phyloP scores from a whole-genome alignment of 2,113 vertebrate species.

The Euleptes europaea region DNA sequence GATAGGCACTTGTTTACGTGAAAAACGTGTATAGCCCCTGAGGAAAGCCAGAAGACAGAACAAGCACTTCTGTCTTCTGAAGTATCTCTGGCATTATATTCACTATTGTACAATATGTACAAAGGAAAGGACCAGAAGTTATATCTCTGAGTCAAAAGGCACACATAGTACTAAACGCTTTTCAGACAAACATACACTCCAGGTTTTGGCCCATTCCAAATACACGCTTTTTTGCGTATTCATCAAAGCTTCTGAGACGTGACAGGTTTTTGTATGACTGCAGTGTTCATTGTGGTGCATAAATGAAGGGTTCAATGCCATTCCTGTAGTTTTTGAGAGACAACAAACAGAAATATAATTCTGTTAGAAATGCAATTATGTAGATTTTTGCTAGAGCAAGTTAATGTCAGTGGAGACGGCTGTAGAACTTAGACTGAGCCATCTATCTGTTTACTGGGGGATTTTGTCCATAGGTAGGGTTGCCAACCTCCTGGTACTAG shows the following conservation, averaged over 20 bases:
- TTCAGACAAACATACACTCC: not conserved
- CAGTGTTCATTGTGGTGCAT: rapidly evolving
- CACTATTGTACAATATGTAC: not conserved
- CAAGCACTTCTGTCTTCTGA: not conserved
- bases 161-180: not conserved
- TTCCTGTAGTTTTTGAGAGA: not conserved
- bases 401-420: no score
- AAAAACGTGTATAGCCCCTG: not conserved
- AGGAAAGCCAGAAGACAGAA: not conserved
- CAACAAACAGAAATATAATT: not conserved
- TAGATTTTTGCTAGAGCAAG: no score
- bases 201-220: not conserved
- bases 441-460: no score
- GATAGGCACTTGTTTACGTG: not conserved
- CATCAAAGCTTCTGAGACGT: not conserved
- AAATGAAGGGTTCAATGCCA: not conserved
- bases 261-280: not conserved
- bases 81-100: not conserved
- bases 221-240: not conserved
- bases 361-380: no score
- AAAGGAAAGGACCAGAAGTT: not conserved
- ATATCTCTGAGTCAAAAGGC: not conserved
- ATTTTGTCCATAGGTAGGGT: no score
- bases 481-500: no score
- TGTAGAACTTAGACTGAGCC: no score